phyloP scores from a whole-genome alignment of 2,888 invertebrate species.

The Barypeithes pellucidus region DNA sequence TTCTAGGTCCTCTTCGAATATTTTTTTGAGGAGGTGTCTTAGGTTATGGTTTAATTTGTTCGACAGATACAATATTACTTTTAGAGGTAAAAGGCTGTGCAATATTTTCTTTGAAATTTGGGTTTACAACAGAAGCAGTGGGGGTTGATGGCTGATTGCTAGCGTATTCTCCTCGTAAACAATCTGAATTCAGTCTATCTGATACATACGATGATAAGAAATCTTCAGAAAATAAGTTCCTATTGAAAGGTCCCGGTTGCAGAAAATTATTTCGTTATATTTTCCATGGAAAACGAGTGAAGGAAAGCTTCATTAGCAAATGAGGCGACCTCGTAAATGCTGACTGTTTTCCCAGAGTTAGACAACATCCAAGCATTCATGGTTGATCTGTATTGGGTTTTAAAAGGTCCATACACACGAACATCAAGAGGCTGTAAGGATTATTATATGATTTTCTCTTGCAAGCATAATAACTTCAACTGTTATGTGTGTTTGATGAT shows the following conservation, averaged over 20 bases:
- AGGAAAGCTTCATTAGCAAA: slow-evolving; percentile 50
- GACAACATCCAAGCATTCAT: slow-evolving; percentile 50
- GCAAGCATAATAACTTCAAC: slow-evolving; percentile 1
- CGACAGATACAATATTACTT: slow-evolving; percentile 21
- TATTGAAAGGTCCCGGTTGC: slow-evolving; percentile 56
- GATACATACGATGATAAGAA: slow-evolving; percentile 49
- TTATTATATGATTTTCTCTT: slow-evolving; percentile 44
- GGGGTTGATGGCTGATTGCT: neutral
- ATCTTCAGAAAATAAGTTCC: slow-evolving; percentile 52
- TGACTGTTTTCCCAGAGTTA: slow-evolving; percentile 49
- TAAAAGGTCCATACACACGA: slow-evolving; percentile 47
- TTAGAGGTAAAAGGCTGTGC: neutral
- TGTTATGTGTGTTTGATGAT: slow-evolving; percentile 25
- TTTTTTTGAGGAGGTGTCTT: slow-evolving; percentile 26
- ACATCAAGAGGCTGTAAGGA: slow-evolving; percentile 48
- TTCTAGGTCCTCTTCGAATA: slow-evolving; percentile 17
- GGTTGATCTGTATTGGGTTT: slow-evolving; percentile 34
- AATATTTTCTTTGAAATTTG: slow-evolving; percentile 1
- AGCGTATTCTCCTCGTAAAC: neutral
- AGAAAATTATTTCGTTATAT: slow-evolving; percentile 54
- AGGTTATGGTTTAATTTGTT: slow-evolving; percentile 42
- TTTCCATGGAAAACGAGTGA: slow-evolving; percentile 53
- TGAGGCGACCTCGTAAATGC: slow-evolving; percentile 48
- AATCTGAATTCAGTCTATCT: slow-evolving; percentile 34
- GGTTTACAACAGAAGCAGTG: neutral